Percentiles rank a stretch among this genome's conserved stretches.
Evolutionary conservation across 2,113 vertebrate genomes (phyloP).

Genomic region (Litocranius walleri): DNA sequence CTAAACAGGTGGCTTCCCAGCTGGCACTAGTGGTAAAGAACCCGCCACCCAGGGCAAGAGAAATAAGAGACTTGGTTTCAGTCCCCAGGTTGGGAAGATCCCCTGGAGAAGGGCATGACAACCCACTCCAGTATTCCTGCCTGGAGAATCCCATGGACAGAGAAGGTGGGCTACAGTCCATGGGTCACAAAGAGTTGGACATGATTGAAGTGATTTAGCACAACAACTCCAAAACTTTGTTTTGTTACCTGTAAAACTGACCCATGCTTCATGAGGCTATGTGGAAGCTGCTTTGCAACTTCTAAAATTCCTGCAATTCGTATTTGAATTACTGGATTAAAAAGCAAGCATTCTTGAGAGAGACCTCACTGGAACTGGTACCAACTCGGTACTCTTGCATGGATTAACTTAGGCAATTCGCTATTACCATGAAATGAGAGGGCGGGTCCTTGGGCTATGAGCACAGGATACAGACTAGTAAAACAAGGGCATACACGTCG

Average conservation of each 20-base stretch:
- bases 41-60: neutral
- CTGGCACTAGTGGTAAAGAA: neutral
- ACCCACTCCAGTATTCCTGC: neutral
- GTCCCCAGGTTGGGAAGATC: neutral
- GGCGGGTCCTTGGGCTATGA: neutral
- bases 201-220: neutral
- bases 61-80: neutral
- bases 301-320: neutral
- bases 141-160: neutral
- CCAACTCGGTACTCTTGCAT: neutral
- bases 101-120: neutral
- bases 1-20: neutral
- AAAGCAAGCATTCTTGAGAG: neutral
- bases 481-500: neutral
- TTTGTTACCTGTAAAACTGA: neutral
- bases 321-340: neutral
- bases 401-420: neutral
- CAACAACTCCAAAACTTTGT: neutral
- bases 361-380: neutral
- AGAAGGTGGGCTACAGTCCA: neutral
- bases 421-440: neutral
- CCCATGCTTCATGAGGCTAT: rapidly evolving
- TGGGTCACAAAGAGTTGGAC: neutral
- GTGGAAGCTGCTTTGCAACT: neutral
- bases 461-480: too few species aligned